Conservation (phyloP, 2,888 invertebrate genomes). For the Eupithecia subfuscata region DNA sequence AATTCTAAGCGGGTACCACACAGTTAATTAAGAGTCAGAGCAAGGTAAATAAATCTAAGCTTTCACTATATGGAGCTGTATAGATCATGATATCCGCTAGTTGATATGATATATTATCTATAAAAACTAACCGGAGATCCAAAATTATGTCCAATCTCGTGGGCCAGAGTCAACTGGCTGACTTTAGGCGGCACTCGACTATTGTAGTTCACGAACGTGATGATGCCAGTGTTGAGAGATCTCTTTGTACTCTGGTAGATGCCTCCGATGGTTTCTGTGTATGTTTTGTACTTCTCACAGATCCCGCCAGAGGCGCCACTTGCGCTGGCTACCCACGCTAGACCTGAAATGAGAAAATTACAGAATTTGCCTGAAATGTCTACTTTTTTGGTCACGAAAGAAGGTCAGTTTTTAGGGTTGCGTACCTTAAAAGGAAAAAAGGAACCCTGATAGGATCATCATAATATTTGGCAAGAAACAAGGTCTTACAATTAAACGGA, state of each 20-base stretch:
- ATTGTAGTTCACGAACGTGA: constrained; percentile 99
- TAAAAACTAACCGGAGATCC: constrained; percentile 93
- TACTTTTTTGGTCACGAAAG: no score
- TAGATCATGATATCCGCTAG: not conserved
- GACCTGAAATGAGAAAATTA: constrained; percentile 79
- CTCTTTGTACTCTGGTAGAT: constrained; percentile 97
- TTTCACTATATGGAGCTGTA: no score
- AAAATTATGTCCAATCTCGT: constrained; percentile 99
- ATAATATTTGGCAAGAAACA: no score
- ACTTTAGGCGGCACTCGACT: constrained; percentile 98
- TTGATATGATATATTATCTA: not conserved
- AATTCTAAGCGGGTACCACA: no score
- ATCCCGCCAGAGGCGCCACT: constrained; percentile 99
- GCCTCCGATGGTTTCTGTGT: constrained; percentile 97
- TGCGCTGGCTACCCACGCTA: constrained; percentile 99
- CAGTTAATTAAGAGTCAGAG: not conserved
- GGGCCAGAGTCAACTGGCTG: constrained; percentile 98
- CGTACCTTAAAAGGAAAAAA: no score
- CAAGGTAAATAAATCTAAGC: not conserved
- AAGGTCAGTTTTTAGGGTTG: no score
- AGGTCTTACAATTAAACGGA: no score
- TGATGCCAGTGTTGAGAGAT: constrained; percentile 98
- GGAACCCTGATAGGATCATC: no score
- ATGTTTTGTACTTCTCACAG: constrained; percentile 98
- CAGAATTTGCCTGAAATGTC: not conserved